phyloP scores from a whole-genome alignment of 2,797 vertebrate species.

The Schizopygopsis malacanthus region DNA sequence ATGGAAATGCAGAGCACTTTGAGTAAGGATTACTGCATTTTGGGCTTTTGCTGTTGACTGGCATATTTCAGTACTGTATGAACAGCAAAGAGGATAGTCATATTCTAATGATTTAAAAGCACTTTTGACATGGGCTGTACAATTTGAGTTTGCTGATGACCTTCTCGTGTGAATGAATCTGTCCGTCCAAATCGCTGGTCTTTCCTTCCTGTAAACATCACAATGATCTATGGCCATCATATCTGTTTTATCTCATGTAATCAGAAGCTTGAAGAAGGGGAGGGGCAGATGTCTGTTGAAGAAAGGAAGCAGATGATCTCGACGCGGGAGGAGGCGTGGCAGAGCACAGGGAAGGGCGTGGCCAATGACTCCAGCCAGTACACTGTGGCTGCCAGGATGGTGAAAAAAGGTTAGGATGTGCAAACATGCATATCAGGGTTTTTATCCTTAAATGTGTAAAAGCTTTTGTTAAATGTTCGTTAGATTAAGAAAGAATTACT shows the following conservation, averaged over 20 bases:
- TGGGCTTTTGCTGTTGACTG: not conserved
- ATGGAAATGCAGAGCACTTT: not conserved
- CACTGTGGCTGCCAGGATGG: slow-evolving; percentile 94
- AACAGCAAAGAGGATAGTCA: not conserved
- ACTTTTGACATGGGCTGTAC: not conserved
- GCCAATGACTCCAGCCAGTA: slow-evolving; percentile 97
- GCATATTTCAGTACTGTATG: not conserved
- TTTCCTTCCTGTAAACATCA: not conserved
- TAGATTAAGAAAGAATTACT: not conserved
- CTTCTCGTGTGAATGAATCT: not conserved
- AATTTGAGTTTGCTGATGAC: not conserved
- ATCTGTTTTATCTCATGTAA: slow-evolving; percentile 34
- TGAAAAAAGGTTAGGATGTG: slow-evolving; percentile 90
- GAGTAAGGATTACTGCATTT: slow-evolving; percentile 2
- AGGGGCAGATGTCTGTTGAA: slow-evolving; percentile 92
- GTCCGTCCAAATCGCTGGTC: not conserved
- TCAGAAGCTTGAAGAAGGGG: slow-evolving; percentile 83
- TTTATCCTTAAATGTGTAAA: not conserved
- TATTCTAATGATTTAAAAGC: not conserved
- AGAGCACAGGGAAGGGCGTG: slow-evolving; percentile 87
- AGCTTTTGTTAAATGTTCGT: not conserved
- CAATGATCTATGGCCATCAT: not conserved
- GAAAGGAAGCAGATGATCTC: slow-evolving; percentile 96
- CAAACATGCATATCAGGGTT: not conserved
- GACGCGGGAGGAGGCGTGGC: slow-evolving; percentile 93